A percentile compares a stretch with the other conserved stretches of the same genome.
Evolutionary conservation across 2,113 vertebrate genomes (phyloP).

Genomic region (Leiothrix lutea): DNA sequence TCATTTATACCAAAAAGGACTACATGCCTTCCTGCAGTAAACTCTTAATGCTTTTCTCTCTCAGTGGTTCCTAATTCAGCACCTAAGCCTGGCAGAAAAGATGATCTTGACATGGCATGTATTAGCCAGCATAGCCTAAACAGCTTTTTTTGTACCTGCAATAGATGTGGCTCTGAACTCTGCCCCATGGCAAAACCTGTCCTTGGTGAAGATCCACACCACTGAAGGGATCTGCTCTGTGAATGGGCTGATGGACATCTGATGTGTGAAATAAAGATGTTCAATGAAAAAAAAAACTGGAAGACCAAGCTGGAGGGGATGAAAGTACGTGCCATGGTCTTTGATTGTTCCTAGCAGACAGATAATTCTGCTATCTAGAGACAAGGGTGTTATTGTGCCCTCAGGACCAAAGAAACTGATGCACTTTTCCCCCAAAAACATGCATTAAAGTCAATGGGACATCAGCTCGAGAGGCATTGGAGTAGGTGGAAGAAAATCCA

Average conservation of each 20-base stretch:
- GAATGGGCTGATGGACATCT: neutral
- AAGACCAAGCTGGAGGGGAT: neutral
- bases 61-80: neutral
- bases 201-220: neutral
- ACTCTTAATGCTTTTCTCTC: neutral
- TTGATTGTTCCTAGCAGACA: neutral
- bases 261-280: neutral
- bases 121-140: neutral
- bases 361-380: neutral
- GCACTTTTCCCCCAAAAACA: neutral
- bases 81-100: neutral
- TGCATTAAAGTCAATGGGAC: neutral
- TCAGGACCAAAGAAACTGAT: neutral
- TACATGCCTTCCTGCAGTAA: neutral
- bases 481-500: neutral
- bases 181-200: neutral
- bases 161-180: neutral
- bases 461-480: fast-evolving
- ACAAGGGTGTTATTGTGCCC: neutral
- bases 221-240: neutral
- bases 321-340: neutral
- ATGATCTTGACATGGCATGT: neutral
- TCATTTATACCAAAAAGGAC: neutral
- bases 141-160: neutral
- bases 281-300: neutral